Conservation (phyloP, 2,113 vertebrate species). For the Serranochromis macrocephalus region DNA sequence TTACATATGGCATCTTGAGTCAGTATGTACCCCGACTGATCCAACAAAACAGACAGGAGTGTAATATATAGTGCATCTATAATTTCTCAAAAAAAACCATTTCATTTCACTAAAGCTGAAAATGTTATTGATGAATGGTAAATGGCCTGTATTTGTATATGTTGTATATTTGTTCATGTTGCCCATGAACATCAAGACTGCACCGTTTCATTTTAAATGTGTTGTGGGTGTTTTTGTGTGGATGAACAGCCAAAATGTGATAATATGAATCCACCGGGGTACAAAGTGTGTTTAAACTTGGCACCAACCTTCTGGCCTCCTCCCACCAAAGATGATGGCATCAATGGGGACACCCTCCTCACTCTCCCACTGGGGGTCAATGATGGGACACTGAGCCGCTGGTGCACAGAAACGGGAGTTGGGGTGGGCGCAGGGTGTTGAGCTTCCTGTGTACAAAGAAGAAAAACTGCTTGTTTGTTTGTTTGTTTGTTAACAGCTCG, state of each 20-base stretch:
- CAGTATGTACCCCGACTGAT: background rate
- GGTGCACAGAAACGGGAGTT: constrained; percentile 96
- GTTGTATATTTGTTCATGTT: background rate
- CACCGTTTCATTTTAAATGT: background rate
- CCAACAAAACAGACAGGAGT: background rate
- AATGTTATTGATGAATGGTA: background rate
- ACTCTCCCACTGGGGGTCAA: constrained; percentile 90
- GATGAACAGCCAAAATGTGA: background rate
- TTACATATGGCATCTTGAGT: background rate
- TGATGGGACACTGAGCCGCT: constrained; percentile 90
- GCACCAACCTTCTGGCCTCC: constrained; percentile 82
- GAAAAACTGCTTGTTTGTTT: background rate
- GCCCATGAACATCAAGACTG: background rate
- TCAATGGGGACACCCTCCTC: constrained; percentile 90
- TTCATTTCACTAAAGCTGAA: background rate
- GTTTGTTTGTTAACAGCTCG: background rate
- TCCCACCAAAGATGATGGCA: constrained; percentile 92
- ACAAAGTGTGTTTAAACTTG: background rate
- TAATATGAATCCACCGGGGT: background rate
- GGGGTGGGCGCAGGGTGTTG: constrained; percentile 81
- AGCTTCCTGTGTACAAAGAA: constrained; percentile 47
- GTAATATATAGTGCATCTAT: background rate
- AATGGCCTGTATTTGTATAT: background rate
- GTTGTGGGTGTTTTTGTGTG: background rate
- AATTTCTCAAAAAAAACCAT: rapidly evolving